Evolutionary conservation across 2,797 vertebrate species (phyloP), one percentile per base, ranked within the genome.

Genomic region (Aselliscus stoliczkanus): DNA sequence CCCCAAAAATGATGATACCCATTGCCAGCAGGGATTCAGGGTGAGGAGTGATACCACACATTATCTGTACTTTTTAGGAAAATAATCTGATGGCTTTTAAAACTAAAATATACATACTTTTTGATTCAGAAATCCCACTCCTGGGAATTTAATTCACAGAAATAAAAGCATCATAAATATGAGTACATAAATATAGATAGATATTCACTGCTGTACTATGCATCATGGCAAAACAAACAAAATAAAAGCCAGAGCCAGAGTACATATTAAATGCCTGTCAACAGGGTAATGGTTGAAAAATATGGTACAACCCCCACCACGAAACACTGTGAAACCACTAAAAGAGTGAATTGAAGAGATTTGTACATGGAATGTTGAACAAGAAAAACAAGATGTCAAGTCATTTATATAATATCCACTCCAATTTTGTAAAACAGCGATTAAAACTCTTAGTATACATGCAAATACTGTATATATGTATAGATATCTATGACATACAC

Each of bases 161-260:
- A 96, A 90, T 29, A 93, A 90, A 95, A 69, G 27, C 23, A 73
- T 54, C 15, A 96, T 29, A 92, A 90, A 80, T 54, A 75, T 50
- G 52, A 75, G 39, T 15, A 52, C 31, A 25, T 44, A 39, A 14
- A 21, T 23, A 34, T 20, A 73, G 9, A 29, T 11, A 86, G 27
- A 67, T 58, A 75, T n/a, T 42, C 89, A 86, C 52, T 70, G 17
- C 44, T 95, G 64, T 39, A 73, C 13, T 82, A 4, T 54, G 12
- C 12, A 77, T 56, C 91, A 15, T 88, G 3, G 54, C 25, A 94
- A 93, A 93, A 87, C 17, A 82, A 52, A 72, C 20, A 91, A 75
- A 47, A 21, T 21, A 94, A 88, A 85, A 72, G 39, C 1, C 10
- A 69, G n/a, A 85, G n/a, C 7, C 18, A 39, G 18, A n/a, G 17